A percentile compares a stretch with the other conserved stretches of the same genome.
These are phyloP conservation scores for Cheilosia scutellata DNA, from an alignment of 2,888 invertebrate genomes.

Conservation along the genomic window DNA sequence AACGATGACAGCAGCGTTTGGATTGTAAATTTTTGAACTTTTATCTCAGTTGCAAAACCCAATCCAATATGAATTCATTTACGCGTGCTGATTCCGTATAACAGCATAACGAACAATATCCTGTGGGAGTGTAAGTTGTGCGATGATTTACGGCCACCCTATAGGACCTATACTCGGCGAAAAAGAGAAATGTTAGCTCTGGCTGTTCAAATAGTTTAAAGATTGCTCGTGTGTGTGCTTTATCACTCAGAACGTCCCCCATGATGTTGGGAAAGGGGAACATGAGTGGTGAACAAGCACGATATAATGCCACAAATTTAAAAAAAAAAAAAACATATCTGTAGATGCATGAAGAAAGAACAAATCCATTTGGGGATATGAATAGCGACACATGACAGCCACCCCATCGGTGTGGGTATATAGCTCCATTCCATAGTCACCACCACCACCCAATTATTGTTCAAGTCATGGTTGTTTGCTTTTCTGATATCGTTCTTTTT, in stretches of 20 bases:
- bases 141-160: slow-evolving; percentile 55
- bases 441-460: slow-evolving; percentile 29
- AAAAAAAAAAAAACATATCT: slow-evolving; percentile 28
- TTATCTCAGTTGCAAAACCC: not conserved
- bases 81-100: slow-evolving; percentile 16
- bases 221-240: slow-evolving; percentile 44
- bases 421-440: not conserved
- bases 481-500: slow-evolving; percentile 20
- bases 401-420: slow-evolving; percentile 23
- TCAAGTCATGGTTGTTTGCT: slow-evolving; percentile 56
- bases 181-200: slow-evolving; percentile 1
- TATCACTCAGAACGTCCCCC: slow-evolving; percentile 21
- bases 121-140: slow-evolving; percentile 7
- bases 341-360: not conserved
- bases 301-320: slow-evolving; percentile 42
- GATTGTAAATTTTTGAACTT: too few relatives aligned
- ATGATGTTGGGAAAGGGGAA: not conserved
- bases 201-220: slow-evolving; percentile 48
- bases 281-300: slow-evolving; percentile 33
- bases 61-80: slow-evolving; percentile 12
- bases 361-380: slow-evolving; percentile 42
- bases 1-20: too few relatives aligned
- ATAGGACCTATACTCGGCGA: not conserved
- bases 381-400: slow-evolving; percentile 28
- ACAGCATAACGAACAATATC: slow-evolving; percentile 29